Conservation (phyloP, 2,797 vertebrate genomes). For the Xenopus petersii region DNA sequence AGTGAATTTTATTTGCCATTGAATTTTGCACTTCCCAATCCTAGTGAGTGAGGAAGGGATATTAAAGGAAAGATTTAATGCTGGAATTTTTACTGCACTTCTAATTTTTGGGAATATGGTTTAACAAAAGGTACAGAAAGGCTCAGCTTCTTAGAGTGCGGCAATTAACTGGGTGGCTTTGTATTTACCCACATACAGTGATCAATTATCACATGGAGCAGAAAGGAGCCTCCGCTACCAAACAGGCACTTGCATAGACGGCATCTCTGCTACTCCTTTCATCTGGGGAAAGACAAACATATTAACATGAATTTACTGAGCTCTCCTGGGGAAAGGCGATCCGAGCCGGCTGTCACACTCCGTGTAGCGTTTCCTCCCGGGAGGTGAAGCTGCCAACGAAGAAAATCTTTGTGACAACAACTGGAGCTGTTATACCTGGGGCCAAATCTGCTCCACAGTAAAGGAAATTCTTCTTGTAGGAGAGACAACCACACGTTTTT, state of each 20-base stretch:
- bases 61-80: too few species aligned
- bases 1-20: too few species aligned
- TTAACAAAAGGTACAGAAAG: too few species aligned
- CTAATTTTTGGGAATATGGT: too few species aligned
- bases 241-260: not conserved
- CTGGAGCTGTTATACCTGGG: not conserved
- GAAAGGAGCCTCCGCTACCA: not conserved
- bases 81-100: too few species aligned
- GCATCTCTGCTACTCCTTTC: not conserved
- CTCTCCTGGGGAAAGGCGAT: not conserved
- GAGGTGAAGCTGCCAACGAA: not conserved
- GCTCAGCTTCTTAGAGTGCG: too few species aligned
- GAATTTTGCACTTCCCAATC: too few species aligned
- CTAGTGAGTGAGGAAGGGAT: too few species aligned
- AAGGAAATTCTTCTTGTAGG: too few species aligned
- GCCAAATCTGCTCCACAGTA: not conserved
- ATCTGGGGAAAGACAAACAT: not conserved
- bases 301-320: not conserved
- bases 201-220: not conserved
- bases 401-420: constrained; percentile 1
- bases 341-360: not conserved
- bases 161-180: not conserved
- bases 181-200: not conserved
- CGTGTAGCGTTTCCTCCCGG: not conserved
- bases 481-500: too few species aligned